Evolutionary conservation across 2,113 vertebrate species (phyloP), one percentile per base, ranked within the genome.

Genomic region (Gymnocephalus cernua): DNA sequence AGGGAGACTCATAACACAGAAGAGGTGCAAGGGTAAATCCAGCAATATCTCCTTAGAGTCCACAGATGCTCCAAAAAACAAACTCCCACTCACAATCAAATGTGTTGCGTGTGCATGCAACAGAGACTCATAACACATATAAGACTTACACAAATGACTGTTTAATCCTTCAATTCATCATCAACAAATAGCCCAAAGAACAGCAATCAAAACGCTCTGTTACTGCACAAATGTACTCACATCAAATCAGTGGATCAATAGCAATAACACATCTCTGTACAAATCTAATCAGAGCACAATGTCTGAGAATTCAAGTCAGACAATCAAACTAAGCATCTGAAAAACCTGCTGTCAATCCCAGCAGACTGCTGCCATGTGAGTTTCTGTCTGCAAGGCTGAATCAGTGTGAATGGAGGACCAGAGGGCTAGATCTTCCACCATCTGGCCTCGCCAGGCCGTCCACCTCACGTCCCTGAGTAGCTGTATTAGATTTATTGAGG

Each of bases 401-500:
- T 82, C 75, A 70, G 88, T 79, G 79, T 32, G 88, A 91, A 69
- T 29, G 48, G 67, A 81, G 65, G 88, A 90, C 82, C 85, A 86
- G 82, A 84, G 92, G 86, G 74, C 74, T 78, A 73, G 90, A 93
- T 90, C 87, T 91, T 89, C 88, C 63, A 86, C 93, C 94, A 93
- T 94, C 93, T 94, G 94, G 92, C 85, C 85, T 65, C 45, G 87
- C 82, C 88, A 85, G 85, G 83, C 92, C 65, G 47, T 91, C 87
- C 84, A 87, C 87, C 70, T 59, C 54, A 56, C 85, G 71, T 78
- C 93, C 86, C 88, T 75, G 73, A 64, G 77, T 80, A 79, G 84
- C 89, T 86, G 78, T 77, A 88, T 94, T 90, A 93, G 91, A 94
- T 93, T 93, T 93, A 94, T 93, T 84, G 92, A 92, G 84, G 92